Base-by-base conservation (phyloP, 2,113 vertebrate genomes). In the Uria lomvia region DNA sequence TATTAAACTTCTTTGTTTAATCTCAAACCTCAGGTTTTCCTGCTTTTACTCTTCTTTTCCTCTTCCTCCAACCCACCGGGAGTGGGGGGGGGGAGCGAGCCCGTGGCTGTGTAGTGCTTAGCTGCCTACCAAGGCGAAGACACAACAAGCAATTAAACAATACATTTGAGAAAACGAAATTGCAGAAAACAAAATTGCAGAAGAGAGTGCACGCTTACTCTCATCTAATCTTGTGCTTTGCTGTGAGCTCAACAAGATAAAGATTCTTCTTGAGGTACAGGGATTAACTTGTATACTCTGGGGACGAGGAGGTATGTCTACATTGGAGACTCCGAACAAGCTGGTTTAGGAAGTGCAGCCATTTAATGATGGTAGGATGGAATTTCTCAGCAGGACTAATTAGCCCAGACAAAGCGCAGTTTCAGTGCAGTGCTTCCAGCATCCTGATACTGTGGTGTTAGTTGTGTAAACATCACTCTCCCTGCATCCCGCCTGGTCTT, bases 301-400 rank as follows among this genome's bases (percentile, higher is more conserved):
- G 49, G 56, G 40, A 56, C 0, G 0, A 8, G 36, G 40, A 78
- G 16, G 3, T 68, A 43, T 9, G 40, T 45, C 77, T 56, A 11
- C 53, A 5, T 2, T 91, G 87, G 53, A 60, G 40, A 47, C 23
- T 43, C 53, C 52, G 76, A 89, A 43, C 26, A 78, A 94, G 23
- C 52, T 89, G 34, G 18, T 73, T 90, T 87, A 63, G 56, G 65
- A 81, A 43, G 55, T 88, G 20, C 15, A 94, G 30, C 8, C 19
- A 11, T 87, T 52, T 92, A 78, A 84, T 1, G 5, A 71, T 10
- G 24, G n/a, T 59, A 77, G 22, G 45, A 58, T 85, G 32, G 56
- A 94, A 92, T 94, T 96, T 96, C 84, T 96, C 80, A 96, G 62
- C 73, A 97, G 66, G 62, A 65, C 52, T 91, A 91, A 91, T 93